Evolutionary conservation across 2,113 vertebrate species (phyloP).

Genomic region (Puffinus mauretanicus): DNA sequence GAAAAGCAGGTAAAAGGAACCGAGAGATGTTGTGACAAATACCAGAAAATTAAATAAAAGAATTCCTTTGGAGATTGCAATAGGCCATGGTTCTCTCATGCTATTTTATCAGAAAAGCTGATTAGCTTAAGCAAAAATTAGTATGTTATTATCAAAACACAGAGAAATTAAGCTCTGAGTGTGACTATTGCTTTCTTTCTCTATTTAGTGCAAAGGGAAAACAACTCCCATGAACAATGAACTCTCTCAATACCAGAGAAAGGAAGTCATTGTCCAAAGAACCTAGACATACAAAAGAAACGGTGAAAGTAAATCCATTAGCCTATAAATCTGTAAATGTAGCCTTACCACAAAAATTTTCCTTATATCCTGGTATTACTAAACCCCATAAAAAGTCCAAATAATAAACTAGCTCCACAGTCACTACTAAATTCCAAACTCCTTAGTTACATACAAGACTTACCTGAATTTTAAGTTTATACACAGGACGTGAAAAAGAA

Average conservation of each 20-base stretch:
- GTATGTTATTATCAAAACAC: background rate
- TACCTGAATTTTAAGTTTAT: background rate
- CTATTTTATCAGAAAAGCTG: background rate
- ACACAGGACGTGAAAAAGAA: background rate
- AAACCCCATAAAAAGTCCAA: background rate
- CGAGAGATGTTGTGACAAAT: background rate
- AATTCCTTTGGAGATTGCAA: background rate
- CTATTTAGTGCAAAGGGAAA: background rate
- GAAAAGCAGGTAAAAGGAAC: background rate
- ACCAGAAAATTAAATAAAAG: background rate
- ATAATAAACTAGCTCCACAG: background rate
- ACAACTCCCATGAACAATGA: background rate
- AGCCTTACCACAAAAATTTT: background rate
- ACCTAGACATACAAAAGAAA: background rate
- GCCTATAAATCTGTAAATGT: background rate
- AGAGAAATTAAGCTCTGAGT: background rate
- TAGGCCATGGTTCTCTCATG: background rate
- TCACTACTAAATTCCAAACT: background rate
- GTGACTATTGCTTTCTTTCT: background rate
- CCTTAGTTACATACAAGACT: background rate
- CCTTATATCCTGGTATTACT: background rate
- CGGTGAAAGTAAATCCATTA: background rate
- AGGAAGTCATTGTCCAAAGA: background rate
- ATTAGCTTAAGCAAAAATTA: background rate
- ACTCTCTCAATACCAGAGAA: background rate